Evolutionary conservation across 1,140 invertebrate species (phyloP), one percentile per base, ranked within the genome.

Genomic region (Polyergus mexicanus): DNA sequence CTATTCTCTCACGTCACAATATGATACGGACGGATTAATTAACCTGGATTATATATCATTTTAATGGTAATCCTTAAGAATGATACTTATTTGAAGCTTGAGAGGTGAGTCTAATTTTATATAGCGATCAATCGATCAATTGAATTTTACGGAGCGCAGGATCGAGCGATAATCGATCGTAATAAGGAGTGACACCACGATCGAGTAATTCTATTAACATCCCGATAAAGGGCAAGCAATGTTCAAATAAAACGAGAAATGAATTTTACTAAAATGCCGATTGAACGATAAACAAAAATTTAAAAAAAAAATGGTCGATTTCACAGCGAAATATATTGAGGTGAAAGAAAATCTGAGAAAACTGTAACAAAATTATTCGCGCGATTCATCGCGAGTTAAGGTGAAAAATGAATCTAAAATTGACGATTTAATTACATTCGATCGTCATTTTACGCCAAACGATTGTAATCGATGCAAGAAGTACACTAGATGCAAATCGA

Each of bases 1-100:
- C 72, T n/a, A 8, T 51, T 51, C n/a, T 22, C n/a, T 54, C 16
- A 16, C n/a, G 44, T 25, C 54, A 32, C 11, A 65, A 77, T 47
- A n/a, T 81, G 22, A 11, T 41, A 44, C 5, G 19, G 32, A 28
- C 13, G 11, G 11, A 77, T 77, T 77, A 65, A 69, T n/a, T 16
- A 11, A 25, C 16, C 22, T 35, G 51, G 71, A 71, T 81, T 71
- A 81, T 56, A 56, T 47, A 13, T 41, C 44, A 25, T 81, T 80
- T 69, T 69, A 58, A 81, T 22, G 13, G 10, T 68, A n/a, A 56
- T 28, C 19, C 10, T 3, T 22, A 54, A 56, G 13, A 7, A 35
- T 51, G 11, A 71, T 51, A n/a, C 28, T 11, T 35, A 28, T 80
- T 25, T 80, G 6, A 13, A 80, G 38, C 16, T 81, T 41, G 51